Conservation (phyloP, 1,140 invertebrate genomes). For the Zaprionus capensis region DNA sequence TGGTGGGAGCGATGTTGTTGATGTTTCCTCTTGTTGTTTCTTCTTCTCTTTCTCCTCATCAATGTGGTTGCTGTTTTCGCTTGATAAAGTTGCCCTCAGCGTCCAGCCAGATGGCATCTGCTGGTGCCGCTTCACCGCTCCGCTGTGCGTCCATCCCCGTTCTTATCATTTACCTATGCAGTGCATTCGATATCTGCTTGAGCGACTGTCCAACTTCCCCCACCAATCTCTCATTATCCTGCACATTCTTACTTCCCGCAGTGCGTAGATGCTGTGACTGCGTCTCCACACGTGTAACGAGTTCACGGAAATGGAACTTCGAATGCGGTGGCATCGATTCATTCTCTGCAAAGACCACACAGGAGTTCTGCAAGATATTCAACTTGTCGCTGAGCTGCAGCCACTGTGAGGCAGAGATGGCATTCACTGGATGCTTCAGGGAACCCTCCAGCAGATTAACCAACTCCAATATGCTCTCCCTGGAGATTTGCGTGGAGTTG, state of each 20-base stretch:
- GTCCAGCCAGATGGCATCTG: slow-evolving; percentile 73
- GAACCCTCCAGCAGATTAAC: slow-evolving; percentile 88
- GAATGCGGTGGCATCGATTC: slow-evolving; percentile 92
- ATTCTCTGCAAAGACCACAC: slow-evolving; percentile 89
- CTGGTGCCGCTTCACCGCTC: slow-evolving; percentile 46
- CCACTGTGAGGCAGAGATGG: slow-evolving; percentile 88
- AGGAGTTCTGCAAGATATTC: slow-evolving; percentile 91
- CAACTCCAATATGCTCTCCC: slow-evolving; percentile 89
- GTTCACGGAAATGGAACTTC: slow-evolving; percentile 94
- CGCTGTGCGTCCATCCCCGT: slow-evolving; percentile 74
- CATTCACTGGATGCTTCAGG: slow-evolving; percentile 87
- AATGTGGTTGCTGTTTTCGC: slow-evolving; percentile 54
- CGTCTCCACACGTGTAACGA: slow-evolving; percentile 91
- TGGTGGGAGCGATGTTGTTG: slow-evolving; percentile 58
- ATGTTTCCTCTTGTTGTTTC: neutral
- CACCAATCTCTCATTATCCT: slow-evolving; percentile 88
- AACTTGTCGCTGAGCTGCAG: slow-evolving; percentile 94
- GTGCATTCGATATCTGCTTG: slow-evolving; percentile 91
- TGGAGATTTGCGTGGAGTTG: slow-evolving; percentile 84
- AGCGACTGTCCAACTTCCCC: slow-evolving; percentile 92
- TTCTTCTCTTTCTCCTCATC: neutral
- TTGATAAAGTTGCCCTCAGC: slow-evolving; percentile 83
- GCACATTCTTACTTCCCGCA: slow-evolving; percentile 89
- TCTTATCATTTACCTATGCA: slow-evolving; percentile 89
- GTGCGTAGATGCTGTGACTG: slow-evolving; percentile 91